A percentile compares a stretch with the other conserved stretches of the same genome.
Conservation (phyloP, 2,888 invertebrate genomes). For the Nymphalis urticae region DNA sequence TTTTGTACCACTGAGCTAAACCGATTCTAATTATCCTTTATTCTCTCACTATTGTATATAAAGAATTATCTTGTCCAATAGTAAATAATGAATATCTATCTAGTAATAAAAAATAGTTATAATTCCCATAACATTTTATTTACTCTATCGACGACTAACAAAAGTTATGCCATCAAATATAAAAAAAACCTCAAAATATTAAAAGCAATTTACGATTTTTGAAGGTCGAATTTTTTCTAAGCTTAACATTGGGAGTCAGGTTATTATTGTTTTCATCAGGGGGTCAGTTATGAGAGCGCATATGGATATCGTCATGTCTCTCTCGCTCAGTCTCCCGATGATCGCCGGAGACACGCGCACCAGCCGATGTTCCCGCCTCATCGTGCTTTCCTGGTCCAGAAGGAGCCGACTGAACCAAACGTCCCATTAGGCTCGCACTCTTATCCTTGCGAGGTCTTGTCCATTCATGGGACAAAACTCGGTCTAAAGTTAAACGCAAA, state of each 20-base stretch:
- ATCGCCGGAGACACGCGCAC: slow-evolving; percentile 72
- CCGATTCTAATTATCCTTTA: no score
- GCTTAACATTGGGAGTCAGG: slow-evolving; percentile 30
- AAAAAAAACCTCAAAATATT: slow-evolving; percentile 64
- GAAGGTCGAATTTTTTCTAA: slow-evolving; percentile 57
- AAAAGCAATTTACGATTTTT: slow-evolving; percentile 69
- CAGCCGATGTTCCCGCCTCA: slow-evolving; percentile 72
- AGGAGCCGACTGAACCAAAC: slow-evolving; percentile 83
- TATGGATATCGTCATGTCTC: slow-evolving; percentile 73
- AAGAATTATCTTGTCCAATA: background rate
- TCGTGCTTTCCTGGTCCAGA: slow-evolving; percentile 70
- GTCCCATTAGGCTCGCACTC: slow-evolving; percentile 80
- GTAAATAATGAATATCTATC: background rate
- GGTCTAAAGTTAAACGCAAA: slow-evolving; percentile 86
- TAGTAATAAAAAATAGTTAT: background rate
- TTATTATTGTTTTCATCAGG: slow-evolving; percentile 1
- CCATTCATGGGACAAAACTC: slow-evolving; percentile 90
- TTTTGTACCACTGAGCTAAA: no score
- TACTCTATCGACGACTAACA: slow-evolving; percentile 74
- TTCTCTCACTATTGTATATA: no score
- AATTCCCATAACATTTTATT: slow-evolving; percentile 54
- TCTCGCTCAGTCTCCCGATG: slow-evolving; percentile 72
- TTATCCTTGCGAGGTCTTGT: slow-evolving; percentile 83
- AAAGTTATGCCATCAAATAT: slow-evolving; percentile 73
- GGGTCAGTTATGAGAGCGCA: slow-evolving; percentile 66